Percentiles rank a stretch among this genome's conserved stretches.
These are phyloP conservation scores for Lysandra bellargus DNA, from an alignment of 2,888 invertebrate genomes.

Conservation along the genomic window DNA sequence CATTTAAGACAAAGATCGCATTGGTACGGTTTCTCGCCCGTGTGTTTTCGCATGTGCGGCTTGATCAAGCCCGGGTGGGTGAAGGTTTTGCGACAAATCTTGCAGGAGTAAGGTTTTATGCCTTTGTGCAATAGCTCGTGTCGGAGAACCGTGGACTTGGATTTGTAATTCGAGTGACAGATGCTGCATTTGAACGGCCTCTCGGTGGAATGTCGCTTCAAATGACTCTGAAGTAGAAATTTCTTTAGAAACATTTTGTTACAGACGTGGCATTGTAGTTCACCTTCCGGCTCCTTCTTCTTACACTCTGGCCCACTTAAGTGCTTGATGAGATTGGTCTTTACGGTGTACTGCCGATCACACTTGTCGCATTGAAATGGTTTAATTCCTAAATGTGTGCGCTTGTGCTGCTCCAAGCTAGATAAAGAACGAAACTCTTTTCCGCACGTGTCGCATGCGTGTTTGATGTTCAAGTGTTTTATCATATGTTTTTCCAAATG, in stretches of 20 bases:
- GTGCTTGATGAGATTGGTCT: conserved; percentile 46
- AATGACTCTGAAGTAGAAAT: conserved; percentile 47
- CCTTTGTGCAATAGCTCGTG: conserved; percentile 57
- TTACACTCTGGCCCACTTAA: conserved; percentile 42
- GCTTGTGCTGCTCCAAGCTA: conserved; percentile 52
- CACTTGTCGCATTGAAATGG: conserved; percentile 48
- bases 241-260: conserved; percentile 46
- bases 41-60: conserved; percentile 56
- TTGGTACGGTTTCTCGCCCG: conserved; percentile 52
- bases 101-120: conserved; percentile 47
- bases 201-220: conserved; percentile 45
- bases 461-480: conserved; percentile 43
- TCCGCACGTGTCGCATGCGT: conserved; percentile 49
- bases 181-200: conserved; percentile 45
- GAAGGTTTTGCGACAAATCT: conserved; percentile 49
- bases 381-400: conserved; percentile 46
- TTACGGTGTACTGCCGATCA: conserved; percentile 44
- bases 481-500: conserved; percentile 41
- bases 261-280: conserved; percentile 45
- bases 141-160: conserved; percentile 55
- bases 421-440: conserved; percentile 51
- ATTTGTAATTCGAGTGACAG: conserved; percentile 52
- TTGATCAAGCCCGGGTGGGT: conserved; percentile 49
- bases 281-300: conserved; percentile 33
- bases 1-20: conserved; percentile 55